Evolutionary conservation across 1,140 invertebrate genomes (phyloP).

Genomic region (Contarinia nasturtii): DNA sequence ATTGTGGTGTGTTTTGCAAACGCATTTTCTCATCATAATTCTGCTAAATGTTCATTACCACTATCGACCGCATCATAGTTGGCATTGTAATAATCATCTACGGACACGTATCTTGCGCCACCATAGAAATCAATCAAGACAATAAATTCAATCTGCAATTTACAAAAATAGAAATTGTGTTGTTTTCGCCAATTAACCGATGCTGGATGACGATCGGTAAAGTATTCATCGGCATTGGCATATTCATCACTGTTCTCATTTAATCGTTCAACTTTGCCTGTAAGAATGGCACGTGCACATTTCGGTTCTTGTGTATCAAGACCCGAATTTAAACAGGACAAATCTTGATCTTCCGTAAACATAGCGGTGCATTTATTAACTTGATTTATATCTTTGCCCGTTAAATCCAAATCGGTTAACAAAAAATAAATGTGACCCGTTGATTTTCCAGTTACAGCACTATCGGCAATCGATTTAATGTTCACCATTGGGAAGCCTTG

Average conservation of each 20-base stretch:
- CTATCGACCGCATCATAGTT: neutral
- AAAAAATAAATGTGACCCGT: constrained; percentile 60
- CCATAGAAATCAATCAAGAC: constrained; percentile 62
- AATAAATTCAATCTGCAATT: constrained; percentile 46
- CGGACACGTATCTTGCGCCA: constrained; percentile 41
- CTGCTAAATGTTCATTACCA: too few relatives aligned
- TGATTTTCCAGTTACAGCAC: constrained; percentile 36
- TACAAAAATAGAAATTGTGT: constrained; percentile 56
- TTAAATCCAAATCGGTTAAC: constrained; percentile 54
- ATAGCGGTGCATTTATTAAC: constrained; percentile 43
- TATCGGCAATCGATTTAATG: constrained; percentile 55
- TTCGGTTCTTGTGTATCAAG: constrained; percentile 64
- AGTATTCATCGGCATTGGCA: constrained; percentile 33
- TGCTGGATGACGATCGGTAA: constrained; percentile 49
- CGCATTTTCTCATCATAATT: too few relatives aligned
- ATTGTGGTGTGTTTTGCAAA: too few relatives aligned
- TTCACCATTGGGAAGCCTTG: constrained; percentile 52
- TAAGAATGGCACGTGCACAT: constrained; percentile 52
- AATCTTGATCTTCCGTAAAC: constrained; percentile 43
- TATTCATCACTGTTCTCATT: constrained; percentile 33
- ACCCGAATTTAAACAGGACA: constrained; percentile 41
- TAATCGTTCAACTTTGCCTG: constrained; percentile 41
- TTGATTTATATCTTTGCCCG: constrained; percentile 47
- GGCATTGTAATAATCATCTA: constrained; percentile 34
- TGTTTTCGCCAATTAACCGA: constrained; percentile 40